Base-by-base conservation (phyloP, 1,140 invertebrate species). In the Drosophila nasuta region DNA sequence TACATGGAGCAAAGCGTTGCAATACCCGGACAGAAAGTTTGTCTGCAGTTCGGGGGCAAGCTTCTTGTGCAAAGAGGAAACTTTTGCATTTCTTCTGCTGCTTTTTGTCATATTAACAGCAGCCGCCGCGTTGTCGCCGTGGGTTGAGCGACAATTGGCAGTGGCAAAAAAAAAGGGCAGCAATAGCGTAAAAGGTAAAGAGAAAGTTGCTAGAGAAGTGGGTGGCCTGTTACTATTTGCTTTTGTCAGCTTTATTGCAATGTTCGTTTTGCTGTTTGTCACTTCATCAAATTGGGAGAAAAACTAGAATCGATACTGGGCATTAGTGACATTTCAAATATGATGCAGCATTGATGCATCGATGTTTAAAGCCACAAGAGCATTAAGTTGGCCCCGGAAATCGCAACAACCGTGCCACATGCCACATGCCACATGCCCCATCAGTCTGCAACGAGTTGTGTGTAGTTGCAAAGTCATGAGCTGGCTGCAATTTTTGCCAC, bases 81-180 rank as follows among this genome's bases (percentile, higher is more conserved):
- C 77, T 87, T 87, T 87, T 80, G 58, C 73, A 65, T 77, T 85
- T 75, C 52, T 30, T 43, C 11, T 41, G 38, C 38, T 76, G 66
- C 73, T 35, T 88, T 88, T 88, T 88, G 83, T 88, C 83, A 83
- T 88, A 88, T 88, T 88, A 88, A 88, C 83, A 88, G 83, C 83
- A 80, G 73, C 46, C 60, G 73, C 38, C 60, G 64, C 57, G 30
- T 30, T 62, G 65, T 49, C 58, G 65, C 49, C 48, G n/a, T 17
- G 51, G 17, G 48, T 51, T 20, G 17, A 28, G 48, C 48, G 4
- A 8, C 35, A 41, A 20, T 20, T 41, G 54, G 15, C 51, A 35
- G 49, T 2, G 10, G 49, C 0, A 52, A 15, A n/a, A 45, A 45
- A 4, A 25, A 4, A 25, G 3, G 35, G 20, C 15, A 10, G 11